Base-by-base conservation (phyloP, 2,888 invertebrate genomes). In the Troides helena region DNA sequence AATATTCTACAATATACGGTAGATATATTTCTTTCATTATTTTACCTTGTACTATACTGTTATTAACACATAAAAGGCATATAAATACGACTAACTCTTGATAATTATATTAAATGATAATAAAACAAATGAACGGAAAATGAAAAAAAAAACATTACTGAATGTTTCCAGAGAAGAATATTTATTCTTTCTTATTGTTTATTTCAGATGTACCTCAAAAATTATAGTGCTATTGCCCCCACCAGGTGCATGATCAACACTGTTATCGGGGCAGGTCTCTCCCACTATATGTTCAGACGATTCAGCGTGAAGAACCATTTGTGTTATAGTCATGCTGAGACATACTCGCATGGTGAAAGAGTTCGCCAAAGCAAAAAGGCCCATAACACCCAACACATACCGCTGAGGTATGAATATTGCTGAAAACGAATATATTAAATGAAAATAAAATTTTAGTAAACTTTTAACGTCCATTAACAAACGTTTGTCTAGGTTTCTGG, bases 341-440 rank as follows among this genome's bases (percentile, higher is more conserved):
- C 95, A 95, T 1, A 95, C 94, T 30, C 96, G 90, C 95, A 96
- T 96, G 46, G 95, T 95, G 79, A 95, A 96, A 8, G 96, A 95
- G 80, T 95, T 96, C 50, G 95, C 93, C 70, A 96, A 85, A 0
- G 95, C 96, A 72, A 96, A 88, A 73, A 96, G 93, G 12, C 96
- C 95, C 94, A 96, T 93, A 10, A 96, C 83, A 70, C 95, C 94
- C 75, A 96, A 85, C 58, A 96, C 93, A 84, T 95, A 95, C 36
- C 96, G 92, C 80, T 96, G 96, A 0, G 95, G 95, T 74, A 95
- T 92, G n/a, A 94, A 75, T 71, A 93, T 90, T 43, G 86, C 95
- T 95, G 85, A 59, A 92, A 93, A 53, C 6, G 18, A 53, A 18
- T 18, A 53, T 0, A 12, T 7, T n/a, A 0, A n/a, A 18, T 53